Evolutionary conservation across 2,113 vertebrate genomes (phyloP).

Genomic region (Dicerorhinus sumatrensis): DNA sequence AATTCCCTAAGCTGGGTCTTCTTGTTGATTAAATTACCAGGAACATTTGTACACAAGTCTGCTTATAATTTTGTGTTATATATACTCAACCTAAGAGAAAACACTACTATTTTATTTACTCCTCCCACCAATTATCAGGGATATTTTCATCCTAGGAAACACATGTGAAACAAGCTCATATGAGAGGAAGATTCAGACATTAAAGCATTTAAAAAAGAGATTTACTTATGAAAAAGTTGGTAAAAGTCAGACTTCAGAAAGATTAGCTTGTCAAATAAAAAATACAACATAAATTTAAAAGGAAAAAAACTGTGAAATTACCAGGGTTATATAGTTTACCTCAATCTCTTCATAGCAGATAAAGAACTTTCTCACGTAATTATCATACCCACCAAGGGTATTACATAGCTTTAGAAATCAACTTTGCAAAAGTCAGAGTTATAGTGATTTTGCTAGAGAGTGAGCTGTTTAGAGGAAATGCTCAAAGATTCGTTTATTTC

Average conservation of each 20-base stretch:
- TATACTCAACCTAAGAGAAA: background rate
- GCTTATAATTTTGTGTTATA: background rate
- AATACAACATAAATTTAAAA: slow-evolving; percentile 25
- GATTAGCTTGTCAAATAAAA: slow-evolving; percentile 7
- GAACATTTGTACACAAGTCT: background rate
- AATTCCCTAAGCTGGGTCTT: background rate
- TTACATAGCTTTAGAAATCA: slow-evolving; percentile 31
- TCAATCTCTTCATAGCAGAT: background rate
- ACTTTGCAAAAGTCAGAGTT: background rate
- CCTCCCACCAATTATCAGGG: background rate
- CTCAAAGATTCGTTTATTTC: slow-evolving; percentile 5
- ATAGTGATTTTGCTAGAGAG: background rate
- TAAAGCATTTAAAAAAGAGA: slow-evolving; percentile 11
- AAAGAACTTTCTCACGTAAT: slow-evolving; percentile 8
- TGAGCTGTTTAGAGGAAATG: background rate
- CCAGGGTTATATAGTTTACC: background rate
- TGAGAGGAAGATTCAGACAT: background rate
- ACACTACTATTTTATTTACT: background rate
- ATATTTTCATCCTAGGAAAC: slow-evolving; percentile 37
- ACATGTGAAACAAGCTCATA: background rate
- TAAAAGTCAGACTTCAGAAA: slow-evolving; percentile 21
- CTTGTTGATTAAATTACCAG: background rate
- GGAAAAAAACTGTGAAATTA: background rate
- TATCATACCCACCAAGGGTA: background rate
- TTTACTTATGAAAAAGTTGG: background rate